phyloP scores from a whole-genome alignment of 2,888 invertebrate species.

The Torymus texanus region DNA sequence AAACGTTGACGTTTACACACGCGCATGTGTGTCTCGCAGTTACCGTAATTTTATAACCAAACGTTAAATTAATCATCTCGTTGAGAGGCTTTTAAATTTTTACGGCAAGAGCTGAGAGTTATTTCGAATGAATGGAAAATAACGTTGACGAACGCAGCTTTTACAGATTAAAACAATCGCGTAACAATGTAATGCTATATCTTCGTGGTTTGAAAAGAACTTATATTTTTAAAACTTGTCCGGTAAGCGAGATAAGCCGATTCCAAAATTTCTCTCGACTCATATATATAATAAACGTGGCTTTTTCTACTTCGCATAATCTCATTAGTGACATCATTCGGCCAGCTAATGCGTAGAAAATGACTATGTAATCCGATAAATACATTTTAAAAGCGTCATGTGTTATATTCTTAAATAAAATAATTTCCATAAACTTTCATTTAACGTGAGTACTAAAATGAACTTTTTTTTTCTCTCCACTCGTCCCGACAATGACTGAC shows the following conservation, averaged over 20 bases:
- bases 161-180: too few relatives aligned
- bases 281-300: slow-evolving; percentile 9
- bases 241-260: slow-evolving; percentile 2
- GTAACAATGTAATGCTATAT: too few relatives aligned
- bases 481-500: not conserved
- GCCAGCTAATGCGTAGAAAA: slow-evolving; percentile 9
- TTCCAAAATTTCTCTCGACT: not conserved
- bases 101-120: not conserved
- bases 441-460: too few relatives aligned
- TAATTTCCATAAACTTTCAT: too few relatives aligned
- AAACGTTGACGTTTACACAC: slow-evolving; percentile 14
- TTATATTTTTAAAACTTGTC: slow-evolving; percentile 1
- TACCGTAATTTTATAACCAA: slow-evolving; percentile 11
- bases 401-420: too few relatives aligned
- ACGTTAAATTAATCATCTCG: slow-evolving; percentile 12
- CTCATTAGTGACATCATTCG: slow-evolving; percentile 3
- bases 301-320: slow-evolving; percentile 17
- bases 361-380: not conserved
- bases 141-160: not conserved
- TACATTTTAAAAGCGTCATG: too few relatives aligned
- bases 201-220: not conserved
- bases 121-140: not conserved
- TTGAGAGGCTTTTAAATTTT: not conserved
- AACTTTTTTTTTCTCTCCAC: too few relatives aligned
- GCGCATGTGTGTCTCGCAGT: not conserved